Conservation (phyloP, 2,113 vertebrate species). For the Eublepharis macularius region DNA sequence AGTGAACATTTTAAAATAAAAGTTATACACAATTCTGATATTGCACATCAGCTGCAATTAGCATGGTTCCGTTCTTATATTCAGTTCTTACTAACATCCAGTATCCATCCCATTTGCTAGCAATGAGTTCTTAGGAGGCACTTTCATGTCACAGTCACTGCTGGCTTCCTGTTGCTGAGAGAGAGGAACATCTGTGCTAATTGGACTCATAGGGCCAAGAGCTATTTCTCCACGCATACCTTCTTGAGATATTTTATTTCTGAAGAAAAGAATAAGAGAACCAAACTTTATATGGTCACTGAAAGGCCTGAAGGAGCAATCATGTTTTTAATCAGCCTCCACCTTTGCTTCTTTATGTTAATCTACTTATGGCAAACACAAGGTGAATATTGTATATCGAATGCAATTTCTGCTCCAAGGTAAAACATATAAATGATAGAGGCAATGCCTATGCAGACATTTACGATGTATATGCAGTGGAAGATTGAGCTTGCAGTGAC, state of each 20-base stretch:
- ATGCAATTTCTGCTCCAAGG: background rate
- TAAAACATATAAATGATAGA: background rate
- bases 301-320: background rate
- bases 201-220: background rate
- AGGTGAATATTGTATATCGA: background rate
- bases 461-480: background rate
- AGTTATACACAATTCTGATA: background rate
- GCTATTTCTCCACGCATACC: background rate
- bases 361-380: background rate
- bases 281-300: background rate
- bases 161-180: background rate
- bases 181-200: background rate
- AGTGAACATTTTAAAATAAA: background rate
- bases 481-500: background rate
- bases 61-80: too few species aligned
- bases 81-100: background rate
- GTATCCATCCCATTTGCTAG: background rate
- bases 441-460: background rate
- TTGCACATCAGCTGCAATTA: background rate
- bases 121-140: background rate
- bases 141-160: background rate
- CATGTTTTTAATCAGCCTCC: too few species aligned
- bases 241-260: background rate
- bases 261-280: background rate
- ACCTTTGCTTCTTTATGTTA: too few species aligned